phyloP scores from a whole-genome alignment of 2,888 invertebrate species.

The Esperia sulphurella region DNA sequence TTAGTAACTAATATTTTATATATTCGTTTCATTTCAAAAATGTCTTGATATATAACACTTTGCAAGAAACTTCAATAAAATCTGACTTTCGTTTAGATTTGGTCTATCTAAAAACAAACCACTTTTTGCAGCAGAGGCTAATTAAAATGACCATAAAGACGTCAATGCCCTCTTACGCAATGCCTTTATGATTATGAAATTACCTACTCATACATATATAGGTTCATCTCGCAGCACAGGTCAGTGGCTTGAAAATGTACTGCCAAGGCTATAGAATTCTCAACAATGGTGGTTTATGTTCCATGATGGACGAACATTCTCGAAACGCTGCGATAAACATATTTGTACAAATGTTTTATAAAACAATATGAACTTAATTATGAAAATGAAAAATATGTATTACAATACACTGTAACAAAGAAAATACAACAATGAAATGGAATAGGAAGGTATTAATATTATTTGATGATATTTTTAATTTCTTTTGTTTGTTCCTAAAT shows the following conservation, averaged over 20 bases:
- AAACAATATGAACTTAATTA: constrained; percentile 5
- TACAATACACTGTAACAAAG: not conserved
- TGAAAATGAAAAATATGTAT: not conserved
- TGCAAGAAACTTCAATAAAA: too few species aligned
- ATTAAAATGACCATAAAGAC: not conserved
- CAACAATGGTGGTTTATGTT: not conserved
- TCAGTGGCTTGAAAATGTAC: too few species aligned
- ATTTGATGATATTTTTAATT: too few species aligned
- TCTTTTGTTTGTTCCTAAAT: too few species aligned
- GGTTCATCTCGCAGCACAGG: too few species aligned
- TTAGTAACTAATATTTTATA: too few species aligned
- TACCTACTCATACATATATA: too few species aligned
- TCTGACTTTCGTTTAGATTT: not conserved
- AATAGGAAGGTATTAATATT: not conserved
- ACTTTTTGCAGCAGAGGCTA: not conserved
- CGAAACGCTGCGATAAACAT: not conserved
- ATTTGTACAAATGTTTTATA: constrained; percentile 15
- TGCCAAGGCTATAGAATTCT: too few species aligned
- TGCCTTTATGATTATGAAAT: too few species aligned
- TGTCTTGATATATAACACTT: too few species aligned
- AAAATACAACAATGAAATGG: not conserved
- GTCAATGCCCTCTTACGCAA: too few species aligned
- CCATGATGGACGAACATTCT: not conserved
- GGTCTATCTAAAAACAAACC: not conserved
- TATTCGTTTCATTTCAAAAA: too few species aligned